Percentiles rank a stretch among this genome's conserved stretches.
Conservation (phyloP, 2,888 invertebrate species). For the Ectemnius continuus region DNA sequence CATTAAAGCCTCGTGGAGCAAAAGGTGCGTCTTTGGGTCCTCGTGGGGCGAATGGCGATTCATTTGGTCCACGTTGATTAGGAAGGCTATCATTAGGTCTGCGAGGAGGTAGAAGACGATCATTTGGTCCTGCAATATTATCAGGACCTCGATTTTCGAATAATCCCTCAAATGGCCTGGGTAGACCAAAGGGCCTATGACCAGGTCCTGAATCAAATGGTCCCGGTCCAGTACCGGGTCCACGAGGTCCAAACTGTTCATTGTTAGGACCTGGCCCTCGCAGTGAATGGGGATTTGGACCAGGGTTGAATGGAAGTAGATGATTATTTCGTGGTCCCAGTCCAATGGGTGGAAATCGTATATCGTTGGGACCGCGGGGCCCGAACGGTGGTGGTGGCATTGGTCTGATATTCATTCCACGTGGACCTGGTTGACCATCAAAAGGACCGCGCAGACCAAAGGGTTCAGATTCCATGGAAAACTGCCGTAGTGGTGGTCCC, state of each 20-base stretch:
- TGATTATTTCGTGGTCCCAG: slow-evolving; percentile 21
- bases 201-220: slow-evolving; percentile 42
- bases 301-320: slow-evolving; percentile 22
- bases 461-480: slow-evolving; percentile 29
- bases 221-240: slow-evolving; percentile 31
- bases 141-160: slow-evolving; percentile 41
- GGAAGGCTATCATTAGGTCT: slow-evolving; percentile 25
- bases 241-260: slow-evolving; percentile 30
- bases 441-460: slow-evolving; percentile 36
- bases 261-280: slow-evolving; percentile 12
- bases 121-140: slow-evolving; percentile 38
- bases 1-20: slow-evolving; percentile 17
- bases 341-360: slow-evolving; percentile 39
- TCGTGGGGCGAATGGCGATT: neutral
- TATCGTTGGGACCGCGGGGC: slow-evolving; percentile 42
- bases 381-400: slow-evolving; percentile 44
- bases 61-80: slow-evolving; percentile 25
- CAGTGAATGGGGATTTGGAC: slow-evolving; percentile 20
- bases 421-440: slow-evolving; percentile 32
- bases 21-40: slow-evolving; percentile 20
- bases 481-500: slow-evolving; percentile 21
- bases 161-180: slow-evolving; percentile 23
- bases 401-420: slow-evolving; percentile 45
- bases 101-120: slow-evolving; percentile 33
- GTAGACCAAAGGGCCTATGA: slow-evolving; percentile 36